phyloP scores from a whole-genome alignment of 2,797 vertebrate genomes.

The Australoheros facetus region DNA sequence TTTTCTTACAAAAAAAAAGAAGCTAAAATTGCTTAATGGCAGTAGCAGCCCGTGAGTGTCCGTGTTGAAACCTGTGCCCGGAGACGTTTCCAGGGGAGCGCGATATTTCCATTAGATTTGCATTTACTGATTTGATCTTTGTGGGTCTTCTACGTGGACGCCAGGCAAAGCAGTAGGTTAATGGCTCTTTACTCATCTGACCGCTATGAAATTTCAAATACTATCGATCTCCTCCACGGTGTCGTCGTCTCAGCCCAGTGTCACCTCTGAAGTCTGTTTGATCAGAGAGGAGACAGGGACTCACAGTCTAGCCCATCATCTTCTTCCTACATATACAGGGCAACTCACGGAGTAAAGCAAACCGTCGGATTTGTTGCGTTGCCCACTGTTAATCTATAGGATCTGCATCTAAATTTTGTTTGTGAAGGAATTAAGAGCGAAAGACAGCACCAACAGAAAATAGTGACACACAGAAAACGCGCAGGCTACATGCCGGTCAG shows the following conservation, averaged over 20 bases:
- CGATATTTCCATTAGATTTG: slow-evolving; percentile 47
- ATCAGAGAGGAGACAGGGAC: slow-evolving; percentile 22
- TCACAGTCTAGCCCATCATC: neutral
- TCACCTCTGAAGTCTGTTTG: slow-evolving; percentile 44
- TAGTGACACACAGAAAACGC: neutral
- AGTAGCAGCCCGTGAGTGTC: neutral
- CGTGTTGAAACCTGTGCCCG: neutral
- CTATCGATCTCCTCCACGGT: slow-evolving; percentile 52
- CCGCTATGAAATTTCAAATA: slow-evolving; percentile 57
- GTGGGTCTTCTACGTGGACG: slow-evolving; percentile 29
- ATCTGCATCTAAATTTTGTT: neutral
- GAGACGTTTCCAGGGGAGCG: slow-evolving; percentile 1
- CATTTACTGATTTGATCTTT: slow-evolving; percentile 52
- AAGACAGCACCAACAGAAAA: neutral
- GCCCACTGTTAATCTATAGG: neutral
- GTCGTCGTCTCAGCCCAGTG: slow-evolving; percentile 49
- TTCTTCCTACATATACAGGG: neutral
- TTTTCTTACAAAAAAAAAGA: neutral
- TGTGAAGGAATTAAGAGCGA: neutral
- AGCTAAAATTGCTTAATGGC: neutral
- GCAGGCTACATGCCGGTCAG: neutral
- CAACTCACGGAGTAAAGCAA: neutral
- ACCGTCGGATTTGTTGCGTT: neutral
- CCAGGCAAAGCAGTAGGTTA: slow-evolving; percentile 54
- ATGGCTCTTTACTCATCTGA: slow-evolving; percentile 59